Base-by-base conservation (phyloP, 2,113 vertebrate genomes). In the Colossoma macropomum region DNA sequence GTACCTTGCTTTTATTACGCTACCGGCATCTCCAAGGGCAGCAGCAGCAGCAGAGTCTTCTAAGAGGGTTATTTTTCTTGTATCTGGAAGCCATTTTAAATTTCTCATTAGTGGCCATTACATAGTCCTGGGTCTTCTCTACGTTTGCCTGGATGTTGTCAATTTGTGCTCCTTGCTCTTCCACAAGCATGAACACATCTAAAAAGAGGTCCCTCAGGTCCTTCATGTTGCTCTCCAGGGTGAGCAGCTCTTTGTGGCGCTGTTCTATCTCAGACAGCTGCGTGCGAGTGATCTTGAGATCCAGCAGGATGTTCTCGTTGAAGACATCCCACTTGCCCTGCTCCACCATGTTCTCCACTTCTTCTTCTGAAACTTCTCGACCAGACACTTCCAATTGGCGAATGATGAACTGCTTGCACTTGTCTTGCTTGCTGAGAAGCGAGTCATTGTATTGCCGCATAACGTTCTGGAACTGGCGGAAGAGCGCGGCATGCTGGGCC, bases 321-420 rank as follows among this genome's bases (percentile, higher is more conserved):
- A 99, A 99, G 79, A 99, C 92, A 79, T 99, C 96, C 97, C 97
- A 98, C 86, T 97, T 96, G 63, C 97, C 97, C 28, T 97, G 94
- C 60, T 95, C 93, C 30, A 98, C 91, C 97, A 98, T 98, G 70
- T 97, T 93, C 12, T 96, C 95, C 86, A 97, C 95, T 85, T 96
- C 96, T 65, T 96, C 96, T 86, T 99, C 97, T 0, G 95, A 91
- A 13, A 97, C 87, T 0, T 97, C 95, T 85, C 94, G 95, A 0
- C 96, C 97, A 9, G 94, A 95, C 0, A 99, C 96, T 88, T 98
- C 97, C 56, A 99, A 94, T 92, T 99, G 98, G 56, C 95, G 95
- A 16, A 95, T 88, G 82, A 99, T 99, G 84, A 99, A 98, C 19
- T 91, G 93, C 90, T 96, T 96, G 88, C 98, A 98, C 83, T 95